Base-by-base conservation (phyloP, 2,888 invertebrate species). In the Plagodis pulveraria region DNA sequence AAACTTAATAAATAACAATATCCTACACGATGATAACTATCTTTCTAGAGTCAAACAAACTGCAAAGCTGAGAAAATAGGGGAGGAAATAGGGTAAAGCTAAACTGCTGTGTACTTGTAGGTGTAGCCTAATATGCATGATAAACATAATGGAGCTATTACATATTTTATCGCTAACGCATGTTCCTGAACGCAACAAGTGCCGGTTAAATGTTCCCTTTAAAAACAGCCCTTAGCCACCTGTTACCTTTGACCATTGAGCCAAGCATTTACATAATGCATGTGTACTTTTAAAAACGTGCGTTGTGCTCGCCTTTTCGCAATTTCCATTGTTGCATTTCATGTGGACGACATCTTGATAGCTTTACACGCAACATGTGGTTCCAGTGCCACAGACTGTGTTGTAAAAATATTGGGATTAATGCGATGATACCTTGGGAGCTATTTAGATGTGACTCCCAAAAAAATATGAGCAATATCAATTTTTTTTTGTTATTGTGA, bases 161-260 rank as follows among this genome's bases (percentile, higher is more conserved):
- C 67, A 67, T 70, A 69, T 62, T 66, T 63, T 70, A 71, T 67
- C 53, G 52, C 48, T 47, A 51, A 54, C 56, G 44, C 12, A 48
- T 51, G 54, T 51, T 50, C 52, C 50, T 63, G 53, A 58, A 65
- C 61, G 83, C 81, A 87, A 87, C 87, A 86, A 87, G 87, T 87
- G 86, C 70, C 74, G 62, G 72, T 76, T 72, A 50, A 63, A 50
- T 59, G 63, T 67, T 70, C 71, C 83, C 81, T 78, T 75, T 66
- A 65, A 61, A 69, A 62, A 46, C 72, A 67, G 77, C 81, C 83
- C 83, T 73, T 69, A 51, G 64, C 81, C 87, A 87, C 87, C 87
- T 87, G 87, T 87, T 86, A 76, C 76, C 55, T 69, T 58, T 62
- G 72, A 72, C 77, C 74, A 72, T 69, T 69, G 69, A 70, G 32